phyloP scores from a whole-genome alignment of 2,888 invertebrate genomes.

The Meganola albula region DNA sequence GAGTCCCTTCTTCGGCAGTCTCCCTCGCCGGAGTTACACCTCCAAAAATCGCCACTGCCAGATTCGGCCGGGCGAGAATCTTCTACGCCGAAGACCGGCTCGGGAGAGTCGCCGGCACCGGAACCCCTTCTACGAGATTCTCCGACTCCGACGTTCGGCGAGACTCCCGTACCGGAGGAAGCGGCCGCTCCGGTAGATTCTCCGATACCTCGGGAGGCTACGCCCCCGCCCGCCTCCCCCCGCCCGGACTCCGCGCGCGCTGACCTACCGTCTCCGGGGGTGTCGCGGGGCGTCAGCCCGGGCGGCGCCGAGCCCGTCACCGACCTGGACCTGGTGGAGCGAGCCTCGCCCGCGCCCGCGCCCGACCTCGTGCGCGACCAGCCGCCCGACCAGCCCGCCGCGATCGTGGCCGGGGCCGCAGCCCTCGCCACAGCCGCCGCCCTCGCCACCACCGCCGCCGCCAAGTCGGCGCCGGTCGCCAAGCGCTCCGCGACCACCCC shows the following conservation, averaged over 20 bases:
- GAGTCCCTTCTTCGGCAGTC: neutral
- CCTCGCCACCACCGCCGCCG: slow-evolving; percentile 32
- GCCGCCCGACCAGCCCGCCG: slow-evolving; percentile 32
- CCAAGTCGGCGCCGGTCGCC: slow-evolving; percentile 37
- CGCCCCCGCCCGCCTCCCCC: slow-evolving; percentile 20
- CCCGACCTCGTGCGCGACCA: slow-evolving; percentile 24
- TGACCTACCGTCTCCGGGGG: slow-evolving; percentile 49
- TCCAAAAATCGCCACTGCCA: neutral
- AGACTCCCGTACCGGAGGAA: slow-evolving; percentile 1
- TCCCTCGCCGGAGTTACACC: neutral
- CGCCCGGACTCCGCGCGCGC: slow-evolving; percentile 61
- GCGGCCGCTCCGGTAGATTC: slow-evolving; percentile 7
- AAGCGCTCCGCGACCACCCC: slow-evolving; percentile 34
- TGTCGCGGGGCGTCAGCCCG: slow-evolving; percentile 50
- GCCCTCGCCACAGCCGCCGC: slow-evolving; percentile 32
- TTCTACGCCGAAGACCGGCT: neutral
- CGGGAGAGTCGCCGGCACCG: slow-evolving; percentile 8
- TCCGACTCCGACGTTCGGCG: neutral
- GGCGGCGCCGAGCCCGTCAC: slow-evolving; percentile 53
- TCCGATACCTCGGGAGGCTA: slow-evolving; percentile 2
- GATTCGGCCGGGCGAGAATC: neutral
- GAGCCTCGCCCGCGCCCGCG: slow-evolving; percentile 38
- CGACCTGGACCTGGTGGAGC: slow-evolving; percentile 61
- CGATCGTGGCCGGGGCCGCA: slow-evolving; percentile 31
- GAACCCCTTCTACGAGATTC: slow-evolving; percentile 19